A percentile compares a stretch with the other conserved stretches of the same genome.
Evolutionary conservation across 2,888 invertebrate species (phyloP).

Genomic region (Ophion obscuratus): DNA sequence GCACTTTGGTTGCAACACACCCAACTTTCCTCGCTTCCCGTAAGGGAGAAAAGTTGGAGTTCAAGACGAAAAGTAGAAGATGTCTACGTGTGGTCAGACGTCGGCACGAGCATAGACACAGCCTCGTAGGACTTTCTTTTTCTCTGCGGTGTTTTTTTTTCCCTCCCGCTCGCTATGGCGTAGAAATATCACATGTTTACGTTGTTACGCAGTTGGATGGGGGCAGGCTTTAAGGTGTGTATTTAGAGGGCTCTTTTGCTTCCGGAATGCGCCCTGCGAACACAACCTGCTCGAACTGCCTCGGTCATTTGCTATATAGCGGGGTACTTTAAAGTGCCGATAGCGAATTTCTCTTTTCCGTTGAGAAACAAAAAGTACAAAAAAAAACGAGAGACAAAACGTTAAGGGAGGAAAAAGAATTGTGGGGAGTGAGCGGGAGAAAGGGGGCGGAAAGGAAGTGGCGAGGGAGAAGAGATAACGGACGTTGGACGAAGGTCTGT

Average conservation of each 20-base stretch:
- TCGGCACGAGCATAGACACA: conserved; percentile 34
- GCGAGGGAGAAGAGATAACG: conserved; percentile 70
- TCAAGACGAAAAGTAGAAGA: conserved; percentile 32
- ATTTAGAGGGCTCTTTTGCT: conserved; percentile 28
- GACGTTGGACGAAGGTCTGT: conserved; percentile 64
- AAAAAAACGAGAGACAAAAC: conserved; percentile 53
- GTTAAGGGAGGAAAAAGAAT: conserved; percentile 29
- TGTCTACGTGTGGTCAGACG: conserved; percentile 40
- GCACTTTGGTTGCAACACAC: too few species aligned
- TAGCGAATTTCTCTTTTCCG: conserved; percentile 75
- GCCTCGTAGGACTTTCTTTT: conserved; percentile 14
- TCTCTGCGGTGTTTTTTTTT: conserved; percentile 65
- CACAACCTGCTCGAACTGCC: conserved; percentile 21
- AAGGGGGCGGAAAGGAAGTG: conserved; percentile 33
- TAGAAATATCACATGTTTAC: conserved; percentile 27
- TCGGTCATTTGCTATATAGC: conserved; percentile 58
- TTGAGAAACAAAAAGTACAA: conserved; percentile 63
- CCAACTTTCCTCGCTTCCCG: too few species aligned
- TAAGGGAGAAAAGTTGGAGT: conserved; percentile 19
- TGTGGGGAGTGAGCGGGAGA: conserved; percentile 24
- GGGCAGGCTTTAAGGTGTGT: conserved; percentile 44
- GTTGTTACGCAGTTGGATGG: not conserved
- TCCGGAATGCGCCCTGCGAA: conserved; percentile 46
- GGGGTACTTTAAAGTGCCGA: conserved; percentile 74
- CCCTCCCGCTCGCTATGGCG: conserved; percentile 54